A percentile compares a stretch with the other conserved stretches of the same genome.
Conservation (phyloP, 2,888 invertebrate genomes). For the Ditylenchus weischeri region DNA sequence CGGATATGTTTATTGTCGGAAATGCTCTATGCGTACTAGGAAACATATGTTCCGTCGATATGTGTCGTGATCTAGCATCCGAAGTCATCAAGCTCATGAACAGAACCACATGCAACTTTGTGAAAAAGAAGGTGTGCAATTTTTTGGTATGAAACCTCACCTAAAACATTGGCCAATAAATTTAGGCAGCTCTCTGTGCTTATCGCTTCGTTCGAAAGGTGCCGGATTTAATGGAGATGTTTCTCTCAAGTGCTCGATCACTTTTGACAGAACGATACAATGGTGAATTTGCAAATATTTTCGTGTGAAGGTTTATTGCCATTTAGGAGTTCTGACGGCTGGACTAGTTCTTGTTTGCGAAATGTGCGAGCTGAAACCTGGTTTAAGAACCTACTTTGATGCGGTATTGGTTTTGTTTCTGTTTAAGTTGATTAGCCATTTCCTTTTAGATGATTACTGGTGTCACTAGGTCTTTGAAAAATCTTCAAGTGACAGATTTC, state of each 20-base stretch:
- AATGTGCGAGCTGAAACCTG: conserved; percentile 97
- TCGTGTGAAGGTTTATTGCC: not conserved
- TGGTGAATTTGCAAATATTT: conserved; percentile 67
- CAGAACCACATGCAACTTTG: conserved; percentile 97
- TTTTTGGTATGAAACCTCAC: too few species aligned
- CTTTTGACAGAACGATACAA: conserved; percentile 97
- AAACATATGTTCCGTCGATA: conserved; percentile 96
- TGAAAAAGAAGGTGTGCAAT: conserved; percentile 97
- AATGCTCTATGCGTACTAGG: conserved; percentile 94
- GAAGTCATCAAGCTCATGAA: conserved; percentile 94
- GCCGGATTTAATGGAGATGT: conserved; percentile 98
- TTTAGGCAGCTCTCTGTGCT: conserved; percentile 72
- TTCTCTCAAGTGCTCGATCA: conserved; percentile 91
- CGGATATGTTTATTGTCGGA: conserved; percentile 96
- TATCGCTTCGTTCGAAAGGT: conserved; percentile 90
- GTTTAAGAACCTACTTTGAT: conserved; percentile 94
- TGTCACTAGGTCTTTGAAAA: conserved; percentile 93
- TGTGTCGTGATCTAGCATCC: conserved; percentile 88
- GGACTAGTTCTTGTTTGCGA: conserved; percentile 96
- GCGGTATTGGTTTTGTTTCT: conserved; percentile 70
- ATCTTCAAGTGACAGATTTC: conserved; percentile 93
- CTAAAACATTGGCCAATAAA: too few species aligned
- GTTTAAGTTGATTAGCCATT: not conserved
- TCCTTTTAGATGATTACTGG: conserved; percentile 85
- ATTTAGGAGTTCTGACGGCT: conserved; percentile 83